phyloP scores from a whole-genome alignment of 2,888 invertebrate species.

The Xestia ashworthii region DNA sequence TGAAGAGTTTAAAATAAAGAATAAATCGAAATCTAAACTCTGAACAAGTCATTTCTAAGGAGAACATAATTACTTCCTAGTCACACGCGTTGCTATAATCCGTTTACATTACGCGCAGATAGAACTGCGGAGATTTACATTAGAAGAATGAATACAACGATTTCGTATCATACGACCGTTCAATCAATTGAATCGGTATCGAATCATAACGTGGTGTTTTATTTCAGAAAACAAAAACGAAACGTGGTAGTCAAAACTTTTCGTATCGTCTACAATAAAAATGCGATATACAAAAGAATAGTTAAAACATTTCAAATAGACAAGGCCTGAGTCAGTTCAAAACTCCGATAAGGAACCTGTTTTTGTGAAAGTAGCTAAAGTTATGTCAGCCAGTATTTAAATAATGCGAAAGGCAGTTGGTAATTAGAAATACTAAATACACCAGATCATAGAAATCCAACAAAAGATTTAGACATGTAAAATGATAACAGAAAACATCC shows the following conservation, averaged over 20 bases:
- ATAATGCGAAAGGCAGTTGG: conserved; percentile 62
- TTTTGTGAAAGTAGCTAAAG: conserved; percentile 68
- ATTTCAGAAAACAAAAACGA: conserved; percentile 34
- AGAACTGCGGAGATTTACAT: conserved; percentile 34
- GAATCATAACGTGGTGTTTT: conserved; percentile 24
- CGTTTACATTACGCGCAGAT: conserved; percentile 34
- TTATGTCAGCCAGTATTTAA: conserved; percentile 61
- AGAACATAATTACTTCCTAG: conserved; percentile 66
- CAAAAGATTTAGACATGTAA: conserved; percentile 39
- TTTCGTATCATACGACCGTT: conserved; percentile 22
- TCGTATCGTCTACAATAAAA: conserved; percentile 51
- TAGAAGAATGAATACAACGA: conserved; percentile 16
- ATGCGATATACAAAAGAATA: conserved; percentile 66
- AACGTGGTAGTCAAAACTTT: conserved; percentile 43
- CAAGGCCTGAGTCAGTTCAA: conserved; percentile 84
- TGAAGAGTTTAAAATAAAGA: conserved; percentile 88
- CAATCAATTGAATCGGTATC: conserved; percentile 23
- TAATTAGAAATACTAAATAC: conserved; percentile 51
- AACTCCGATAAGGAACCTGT: conserved; percentile 82
- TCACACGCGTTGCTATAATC: conserved; percentile 57
- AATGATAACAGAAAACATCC: conserved; percentile 21
- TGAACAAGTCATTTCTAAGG: conserved; percentile 86
- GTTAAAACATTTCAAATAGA: conserved; percentile 74
- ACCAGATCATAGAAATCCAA: conserved; percentile 35
- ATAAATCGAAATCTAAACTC: conserved; percentile 84